A percentile compares a stretch with the other conserved stretches of the same genome.
These are phyloP conservation scores for Dendropsophus ebraccatus DNA, from an alignment of 2,113 vertebrate species.

Conservation along the genomic window DNA sequence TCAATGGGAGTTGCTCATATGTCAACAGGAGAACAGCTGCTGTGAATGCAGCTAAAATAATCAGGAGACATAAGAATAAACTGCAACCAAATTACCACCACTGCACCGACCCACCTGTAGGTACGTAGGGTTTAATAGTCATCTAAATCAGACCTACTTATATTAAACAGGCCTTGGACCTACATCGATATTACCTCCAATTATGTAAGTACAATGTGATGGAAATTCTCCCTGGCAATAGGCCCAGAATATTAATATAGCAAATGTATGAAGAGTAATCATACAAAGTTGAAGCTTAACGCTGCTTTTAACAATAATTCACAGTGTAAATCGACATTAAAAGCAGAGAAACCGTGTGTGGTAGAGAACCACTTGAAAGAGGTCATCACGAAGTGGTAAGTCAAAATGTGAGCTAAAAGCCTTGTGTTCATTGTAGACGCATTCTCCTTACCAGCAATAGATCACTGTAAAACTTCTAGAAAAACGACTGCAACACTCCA, in stretches of 20 bases:
- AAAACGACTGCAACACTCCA: too few species aligned
- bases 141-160: neutral
- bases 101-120: neutral
- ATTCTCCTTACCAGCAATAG: neutral
- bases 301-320: neutral
- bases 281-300: neutral
- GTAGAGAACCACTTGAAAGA: neutral
- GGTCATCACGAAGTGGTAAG: neutral
- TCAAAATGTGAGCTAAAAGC: neutral
- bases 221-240: constrained; percentile 17
- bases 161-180: neutral
- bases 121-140: neutral
- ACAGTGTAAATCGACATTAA: neutral
- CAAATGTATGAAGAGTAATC: neutral
- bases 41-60: neutral
- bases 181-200: constrained; percentile 11
- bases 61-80: neutral
- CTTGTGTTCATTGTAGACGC: neutral
- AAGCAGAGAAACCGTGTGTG: neutral
- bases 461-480: too few species aligned
- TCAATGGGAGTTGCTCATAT: neutral
- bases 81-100: neutral
- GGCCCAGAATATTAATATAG: constrained; percentile 28
- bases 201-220: neutral
- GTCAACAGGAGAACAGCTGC: neutral